A percentile compares a stretch with the other conserved stretches of the same genome.
Evolutionary conservation across 2,113 vertebrate species (phyloP).

Genomic region (Bujurquina vittata): DNA sequence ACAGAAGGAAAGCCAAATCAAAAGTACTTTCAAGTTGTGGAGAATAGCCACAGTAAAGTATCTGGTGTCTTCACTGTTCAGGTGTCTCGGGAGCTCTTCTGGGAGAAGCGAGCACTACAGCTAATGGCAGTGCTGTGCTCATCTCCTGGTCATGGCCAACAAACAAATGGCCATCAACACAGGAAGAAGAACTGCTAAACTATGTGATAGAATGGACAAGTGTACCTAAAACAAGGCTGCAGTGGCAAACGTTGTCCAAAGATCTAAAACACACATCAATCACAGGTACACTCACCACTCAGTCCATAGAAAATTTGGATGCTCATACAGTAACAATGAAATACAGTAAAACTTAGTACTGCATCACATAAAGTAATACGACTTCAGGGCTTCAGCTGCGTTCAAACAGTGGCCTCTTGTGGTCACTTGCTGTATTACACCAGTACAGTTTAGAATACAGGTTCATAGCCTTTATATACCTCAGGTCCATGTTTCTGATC

Average conservation of each 20-base stretch:
- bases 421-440: slow-evolving; percentile 5
- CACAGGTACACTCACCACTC: slow-evolving; percentile 57
- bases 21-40: fast-evolving
- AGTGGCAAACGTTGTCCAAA: slow-evolving; percentile 66
- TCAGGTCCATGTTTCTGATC: not conserved
- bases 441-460: not conserved
- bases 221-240: slow-evolving; percentile 10
- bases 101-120: slow-evolving; percentile 13
- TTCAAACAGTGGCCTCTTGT: slow-evolving; percentile 41
- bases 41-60: not conserved
- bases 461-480: not conserved
- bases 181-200: slow-evolving; percentile 23
- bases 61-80: slow-evolving; percentile 22
- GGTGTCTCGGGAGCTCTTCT: slow-evolving; percentile 50
- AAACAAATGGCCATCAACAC: not conserved
- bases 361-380: not conserved
- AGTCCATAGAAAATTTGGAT: not conserved
- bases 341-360: not conserved
- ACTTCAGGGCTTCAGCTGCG: not conserved
- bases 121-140: slow-evolving; percentile 20
- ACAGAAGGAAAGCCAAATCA: not conserved
- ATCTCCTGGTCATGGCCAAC: slow-evolving; percentile 62
- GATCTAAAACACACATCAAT: slow-evolving; percentile 52
- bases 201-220: slow-evolving; percentile 73
- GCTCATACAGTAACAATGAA: not conserved